phyloP scores from a whole-genome alignment of 2,797 vertebrate genomes.

The Sternotherus odoratus region DNA sequence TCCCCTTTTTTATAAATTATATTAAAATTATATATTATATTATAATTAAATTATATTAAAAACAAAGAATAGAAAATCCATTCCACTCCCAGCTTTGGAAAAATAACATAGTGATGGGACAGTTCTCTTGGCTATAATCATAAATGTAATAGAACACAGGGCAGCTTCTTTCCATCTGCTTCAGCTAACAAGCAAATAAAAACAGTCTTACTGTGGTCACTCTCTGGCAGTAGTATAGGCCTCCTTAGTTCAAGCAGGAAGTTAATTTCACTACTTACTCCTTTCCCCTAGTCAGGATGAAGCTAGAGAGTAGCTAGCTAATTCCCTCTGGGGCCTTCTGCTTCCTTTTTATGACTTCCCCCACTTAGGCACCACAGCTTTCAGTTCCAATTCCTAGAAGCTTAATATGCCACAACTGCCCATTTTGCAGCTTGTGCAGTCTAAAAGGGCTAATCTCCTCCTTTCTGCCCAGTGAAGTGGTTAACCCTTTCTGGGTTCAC shows the following conservation, averaged over 20 bases:
- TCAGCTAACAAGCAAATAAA: neutral
- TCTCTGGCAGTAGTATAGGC: neutral
- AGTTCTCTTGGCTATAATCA: neutral
- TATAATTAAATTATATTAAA: neutral
- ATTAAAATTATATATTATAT: too few relatives aligned
- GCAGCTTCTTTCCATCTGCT: slow-evolving; percentile 30
- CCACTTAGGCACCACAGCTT: slow-evolving; percentile 56
- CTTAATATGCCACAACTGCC: slow-evolving; percentile 72
- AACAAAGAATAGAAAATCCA: neutral
- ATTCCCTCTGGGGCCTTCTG: slow-evolving; percentile 41
- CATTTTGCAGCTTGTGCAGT: slow-evolving; percentile 66
- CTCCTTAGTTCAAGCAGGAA: slow-evolving; percentile 7
- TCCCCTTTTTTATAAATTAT: too few relatives aligned
- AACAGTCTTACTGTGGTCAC: neutral
- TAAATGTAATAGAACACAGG: neutral
- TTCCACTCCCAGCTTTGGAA: neutral
- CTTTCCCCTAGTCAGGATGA: neutral
- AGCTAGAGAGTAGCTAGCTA: neutral
- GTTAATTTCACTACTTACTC: neutral
- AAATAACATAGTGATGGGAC: neutral
- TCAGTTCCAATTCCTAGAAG: slow-evolving; percentile 67
- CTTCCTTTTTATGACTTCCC: slow-evolving; percentile 70
- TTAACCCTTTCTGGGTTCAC: slow-evolving; percentile 42
- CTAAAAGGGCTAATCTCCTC: slow-evolving; percentile 68
- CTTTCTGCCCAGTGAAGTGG: slow-evolving; percentile 40